Conservation (phyloP, 2,113 vertebrate genomes). For the Paratilapia polleni region DNA sequence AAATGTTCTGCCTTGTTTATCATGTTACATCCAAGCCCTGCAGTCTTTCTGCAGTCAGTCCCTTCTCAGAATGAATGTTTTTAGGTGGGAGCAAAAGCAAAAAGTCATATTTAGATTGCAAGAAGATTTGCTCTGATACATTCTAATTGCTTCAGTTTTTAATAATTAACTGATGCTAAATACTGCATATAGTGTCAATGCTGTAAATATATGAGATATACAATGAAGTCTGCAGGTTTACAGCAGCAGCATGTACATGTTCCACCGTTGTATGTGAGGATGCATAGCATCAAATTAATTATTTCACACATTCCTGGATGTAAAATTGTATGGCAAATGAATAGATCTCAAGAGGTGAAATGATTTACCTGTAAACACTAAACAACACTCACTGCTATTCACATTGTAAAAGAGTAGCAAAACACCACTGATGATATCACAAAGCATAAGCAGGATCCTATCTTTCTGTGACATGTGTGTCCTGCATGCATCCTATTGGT, state of each 20-base stretch:
- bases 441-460: neutral
- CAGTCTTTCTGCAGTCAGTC: conserved; percentile 57
- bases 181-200: too few species aligned
- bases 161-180: neutral
- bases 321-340: neutral
- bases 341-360: neutral
- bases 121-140: neutral
- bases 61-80: conserved; percentile 25
- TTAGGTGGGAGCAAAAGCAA: conserved; percentile 7
- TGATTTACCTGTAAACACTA: neutral
- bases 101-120: neutral
- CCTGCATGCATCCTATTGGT: neutral
- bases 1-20: conserved; percentile 87
- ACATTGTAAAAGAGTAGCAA: neutral
- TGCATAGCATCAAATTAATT: neutral
- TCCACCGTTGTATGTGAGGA: neutral
- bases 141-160: neutral
- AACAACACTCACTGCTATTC: neutral
- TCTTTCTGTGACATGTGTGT: neutral
- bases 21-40: conserved; percentile 65
- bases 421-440: neutral
- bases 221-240: neutral
- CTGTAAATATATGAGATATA: too few species aligned
- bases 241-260: neutral
- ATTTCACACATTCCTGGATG: neutral